Conservation (phyloP, 2,113 vertebrate species). For the Sylvietta virens region DNA sequence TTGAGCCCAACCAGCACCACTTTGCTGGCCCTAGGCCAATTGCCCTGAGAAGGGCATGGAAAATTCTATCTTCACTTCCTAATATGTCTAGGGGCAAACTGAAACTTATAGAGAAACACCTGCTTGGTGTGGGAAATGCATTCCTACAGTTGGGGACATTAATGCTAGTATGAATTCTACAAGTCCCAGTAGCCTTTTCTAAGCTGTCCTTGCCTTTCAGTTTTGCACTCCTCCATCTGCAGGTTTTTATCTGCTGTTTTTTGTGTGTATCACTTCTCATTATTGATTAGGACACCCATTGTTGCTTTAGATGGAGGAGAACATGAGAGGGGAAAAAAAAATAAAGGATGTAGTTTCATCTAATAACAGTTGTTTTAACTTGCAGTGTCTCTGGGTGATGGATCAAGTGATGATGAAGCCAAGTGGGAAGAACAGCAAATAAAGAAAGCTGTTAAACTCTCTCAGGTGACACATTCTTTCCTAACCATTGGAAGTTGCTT, state of each 20-base stretch:
- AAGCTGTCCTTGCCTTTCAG: not conserved
- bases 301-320: not conserved
- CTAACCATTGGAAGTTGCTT: not conserved
- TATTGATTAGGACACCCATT: not conserved
- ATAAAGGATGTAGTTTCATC: not conserved
- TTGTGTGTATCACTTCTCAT: not conserved
- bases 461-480: slow-evolving; percentile 63
- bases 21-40: too few species aligned
- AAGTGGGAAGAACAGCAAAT: slow-evolving; percentile 93
- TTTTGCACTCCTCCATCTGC: not conserved
- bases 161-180: not conserved
- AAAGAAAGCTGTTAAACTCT: slow-evolving; percentile 82
- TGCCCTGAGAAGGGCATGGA: too few species aligned
- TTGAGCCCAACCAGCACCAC: too few species aligned
- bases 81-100: too few species aligned
- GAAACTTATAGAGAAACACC: too few species aligned
- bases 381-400: slow-evolving; percentile 69
- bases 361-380: not conserved
- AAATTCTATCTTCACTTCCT: too few species aligned
- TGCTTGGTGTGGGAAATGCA: too few species aligned
- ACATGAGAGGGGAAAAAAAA: not conserved
- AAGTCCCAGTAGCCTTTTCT: not conserved
- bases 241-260: not conserved
- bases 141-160: not conserved
- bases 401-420: slow-evolving; percentile 72